Percentiles rank a stretch among this genome's conserved stretches.
Conservation (phyloP, 2,797 vertebrate genomes). For the Parauchenoglanis ngamensis region DNA sequence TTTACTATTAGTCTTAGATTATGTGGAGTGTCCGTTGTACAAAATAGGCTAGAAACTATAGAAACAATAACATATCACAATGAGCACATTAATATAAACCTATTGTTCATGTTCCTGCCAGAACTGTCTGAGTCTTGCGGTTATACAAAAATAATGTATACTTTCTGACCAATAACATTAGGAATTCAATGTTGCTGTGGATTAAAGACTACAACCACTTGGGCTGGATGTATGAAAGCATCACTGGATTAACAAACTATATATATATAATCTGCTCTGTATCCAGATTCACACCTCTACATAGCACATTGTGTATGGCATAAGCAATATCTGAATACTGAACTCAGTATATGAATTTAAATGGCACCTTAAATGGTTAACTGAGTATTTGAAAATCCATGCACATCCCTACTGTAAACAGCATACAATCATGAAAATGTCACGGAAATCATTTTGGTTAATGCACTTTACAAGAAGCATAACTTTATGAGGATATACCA, state of each 20-base stretch:
- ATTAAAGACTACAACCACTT: neutral
- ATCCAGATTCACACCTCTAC: neutral
- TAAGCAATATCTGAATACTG: neutral
- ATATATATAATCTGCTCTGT: neutral
- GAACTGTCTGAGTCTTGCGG: neutral
- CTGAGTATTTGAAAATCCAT: neutral
- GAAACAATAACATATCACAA: neutral
- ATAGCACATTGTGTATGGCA: neutral
- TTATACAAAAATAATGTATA: conserved; percentile 4
- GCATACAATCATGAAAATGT: neutral
- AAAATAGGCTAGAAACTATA: neutral
- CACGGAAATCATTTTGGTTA: neutral
- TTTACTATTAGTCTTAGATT: neutral
- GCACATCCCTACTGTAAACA: neutral
- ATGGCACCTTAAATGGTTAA: neutral
- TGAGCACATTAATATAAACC: neutral
- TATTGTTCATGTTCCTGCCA: neutral
- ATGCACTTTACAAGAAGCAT: neutral
- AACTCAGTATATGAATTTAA: neutral
- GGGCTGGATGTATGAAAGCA: neutral
- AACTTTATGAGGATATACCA: neutral
- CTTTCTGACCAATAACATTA: too few species aligned
- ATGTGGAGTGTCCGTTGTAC: neutral
- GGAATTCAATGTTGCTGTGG: neutral
- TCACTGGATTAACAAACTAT: neutral